A percentile compares a stretch with the other conserved stretches of the same genome.
Conservation (phyloP, 2,113 vertebrate genomes). For the Desmodus rotundus region DNA sequence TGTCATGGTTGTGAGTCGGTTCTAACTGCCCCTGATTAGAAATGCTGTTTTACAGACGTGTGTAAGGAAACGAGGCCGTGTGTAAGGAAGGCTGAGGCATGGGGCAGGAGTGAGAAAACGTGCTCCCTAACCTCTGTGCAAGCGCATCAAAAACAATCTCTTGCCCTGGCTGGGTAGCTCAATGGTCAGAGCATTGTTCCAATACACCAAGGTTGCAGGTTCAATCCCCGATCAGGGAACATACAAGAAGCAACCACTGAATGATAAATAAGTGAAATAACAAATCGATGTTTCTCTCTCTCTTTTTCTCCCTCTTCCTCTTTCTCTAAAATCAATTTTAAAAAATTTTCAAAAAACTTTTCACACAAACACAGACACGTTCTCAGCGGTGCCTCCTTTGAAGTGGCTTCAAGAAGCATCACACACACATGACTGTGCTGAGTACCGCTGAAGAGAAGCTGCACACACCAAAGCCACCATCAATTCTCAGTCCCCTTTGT, state of each 20-base stretch:
- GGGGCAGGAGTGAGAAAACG: neutral
- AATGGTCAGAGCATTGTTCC: too few species aligned
- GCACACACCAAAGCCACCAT: neutral
- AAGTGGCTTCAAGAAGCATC: neutral
- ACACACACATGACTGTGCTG: neutral
- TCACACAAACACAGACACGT: neutral
- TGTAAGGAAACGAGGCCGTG: neutral
- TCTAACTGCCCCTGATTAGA: neutral
- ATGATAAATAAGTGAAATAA: too few species aligned
- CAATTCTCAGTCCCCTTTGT: neutral
- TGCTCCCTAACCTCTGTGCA: neutral
- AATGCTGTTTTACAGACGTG: neutral
- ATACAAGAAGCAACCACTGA: too few species aligned
- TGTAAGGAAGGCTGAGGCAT: neutral
- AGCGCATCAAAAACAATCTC: neutral
- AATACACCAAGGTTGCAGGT: too few species aligned
- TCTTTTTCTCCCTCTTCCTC: too few species aligned
- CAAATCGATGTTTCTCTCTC: too few species aligned
- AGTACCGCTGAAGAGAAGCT: too few species aligned
- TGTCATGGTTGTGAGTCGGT: too few species aligned
- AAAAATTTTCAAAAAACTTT: neutral
- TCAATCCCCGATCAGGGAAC: too few species aligned
- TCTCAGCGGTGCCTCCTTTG: neutral
- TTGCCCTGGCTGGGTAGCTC: too few species aligned
- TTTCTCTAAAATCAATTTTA: too few species aligned